Percentiles rank a stretch among this genome's conserved stretches.
Conservation (phyloP, 2,888 invertebrate species). For the Balanococcus diminutus region DNA sequence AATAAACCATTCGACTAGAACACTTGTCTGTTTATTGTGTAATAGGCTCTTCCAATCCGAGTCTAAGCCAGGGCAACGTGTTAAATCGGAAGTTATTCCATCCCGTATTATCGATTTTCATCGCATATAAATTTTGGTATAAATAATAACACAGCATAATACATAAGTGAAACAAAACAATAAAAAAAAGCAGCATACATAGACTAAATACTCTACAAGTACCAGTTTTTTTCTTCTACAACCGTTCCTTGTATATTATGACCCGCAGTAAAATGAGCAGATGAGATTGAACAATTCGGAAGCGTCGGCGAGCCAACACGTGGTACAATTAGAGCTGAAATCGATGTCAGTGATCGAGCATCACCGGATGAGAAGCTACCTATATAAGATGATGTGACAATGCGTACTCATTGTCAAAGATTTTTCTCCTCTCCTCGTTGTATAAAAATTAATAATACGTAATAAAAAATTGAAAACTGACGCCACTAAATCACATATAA, state of each 20-base stretch:
- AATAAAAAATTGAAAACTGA: background rate
- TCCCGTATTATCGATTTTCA: conserved; percentile 25
- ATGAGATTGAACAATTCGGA: conserved; percentile 16
- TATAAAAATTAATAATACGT: background rate
- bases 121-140: background rate
- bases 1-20: background rate
- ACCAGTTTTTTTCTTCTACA: background rate
- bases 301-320: conserved; percentile 1
- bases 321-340: background rate
- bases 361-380: background rate
- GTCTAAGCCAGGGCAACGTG: background rate
- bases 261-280: conserved; percentile 28
- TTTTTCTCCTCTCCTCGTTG: background rate
- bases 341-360: background rate
- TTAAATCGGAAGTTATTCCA: conserved; percentile 17
- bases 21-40: background rate
- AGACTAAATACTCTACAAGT: background rate
- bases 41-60: no score
- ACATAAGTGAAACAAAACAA: background rate
- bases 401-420: background rate
- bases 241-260: background rate
- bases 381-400: background rate
- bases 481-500: conserved; percentile 11
- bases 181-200: background rate
- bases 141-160: background rate